Conservation (phyloP, 2,113 vertebrate species). For the Xiphorhynchus elegans region DNA sequence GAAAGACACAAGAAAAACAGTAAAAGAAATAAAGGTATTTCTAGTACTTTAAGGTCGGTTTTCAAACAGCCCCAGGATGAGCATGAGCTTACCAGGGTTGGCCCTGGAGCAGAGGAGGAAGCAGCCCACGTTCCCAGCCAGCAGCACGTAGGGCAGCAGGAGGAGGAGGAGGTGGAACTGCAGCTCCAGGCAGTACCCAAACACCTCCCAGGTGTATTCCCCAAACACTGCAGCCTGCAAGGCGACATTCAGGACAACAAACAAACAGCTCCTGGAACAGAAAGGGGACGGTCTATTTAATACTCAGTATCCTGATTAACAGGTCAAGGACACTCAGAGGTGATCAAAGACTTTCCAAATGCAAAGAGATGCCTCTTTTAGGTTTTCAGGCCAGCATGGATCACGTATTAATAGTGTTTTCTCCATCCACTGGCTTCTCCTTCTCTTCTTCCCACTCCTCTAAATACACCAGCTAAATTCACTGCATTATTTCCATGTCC, state of each 20-base stretch:
- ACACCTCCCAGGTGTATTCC: slow-evolving; percentile 90
- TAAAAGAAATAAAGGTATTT: not conserved
- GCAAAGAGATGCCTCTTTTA: slow-evolving; percentile 25
- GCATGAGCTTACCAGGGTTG: slow-evolving; percentile 83
- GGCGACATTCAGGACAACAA: slow-evolving; percentile 84
- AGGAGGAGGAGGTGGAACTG: slow-evolving; percentile 76
- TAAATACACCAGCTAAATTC: slow-evolving; percentile 10
- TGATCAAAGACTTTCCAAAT: slow-evolving; percentile 25
- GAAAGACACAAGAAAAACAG: not conserved
- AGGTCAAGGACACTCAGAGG: slow-evolving; percentile 18
- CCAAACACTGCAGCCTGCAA: slow-evolving; percentile 84
- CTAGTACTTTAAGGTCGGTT: not conserved
- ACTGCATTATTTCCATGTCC: not conserved
- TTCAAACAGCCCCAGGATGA: not conserved
- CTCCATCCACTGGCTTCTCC: not conserved
- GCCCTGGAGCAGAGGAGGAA: slow-evolving; percentile 85
- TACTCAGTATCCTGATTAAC: not conserved
- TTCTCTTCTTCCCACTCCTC: not conserved
- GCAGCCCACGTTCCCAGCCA: slow-evolving; percentile 78
- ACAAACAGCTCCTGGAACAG: slow-evolving; percentile 81
- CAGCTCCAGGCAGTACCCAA: slow-evolving; percentile 87
- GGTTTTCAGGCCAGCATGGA: slow-evolving; percentile 51
- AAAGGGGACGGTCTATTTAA: not conserved
- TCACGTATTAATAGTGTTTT: slow-evolving; percentile 30
- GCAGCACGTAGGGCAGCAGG: slow-evolving; percentile 86